Conservation (phyloP, 2,113 vertebrate species). For the Lophotis ruficrista region DNA sequence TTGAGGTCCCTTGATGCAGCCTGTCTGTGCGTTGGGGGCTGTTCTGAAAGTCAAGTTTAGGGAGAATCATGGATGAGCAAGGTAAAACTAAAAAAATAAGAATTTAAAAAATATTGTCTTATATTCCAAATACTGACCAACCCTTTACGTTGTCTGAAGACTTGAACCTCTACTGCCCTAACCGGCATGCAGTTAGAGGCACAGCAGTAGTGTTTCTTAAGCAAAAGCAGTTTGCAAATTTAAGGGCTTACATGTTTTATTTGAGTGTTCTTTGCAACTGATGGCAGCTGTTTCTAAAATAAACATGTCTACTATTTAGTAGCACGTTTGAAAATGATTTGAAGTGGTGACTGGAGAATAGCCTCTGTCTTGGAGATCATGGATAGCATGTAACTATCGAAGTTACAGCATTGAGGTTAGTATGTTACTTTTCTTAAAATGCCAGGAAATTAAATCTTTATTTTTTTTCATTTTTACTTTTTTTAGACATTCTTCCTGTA, state of each 20-base stretch:
- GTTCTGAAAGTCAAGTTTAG: not conserved
- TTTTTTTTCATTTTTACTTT: not conserved
- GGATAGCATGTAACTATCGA: not conserved
- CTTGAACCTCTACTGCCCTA: not conserved
- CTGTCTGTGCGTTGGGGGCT: not conserved
- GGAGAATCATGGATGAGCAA: not conserved
- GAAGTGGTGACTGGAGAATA: not conserved
- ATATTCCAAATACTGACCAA: not conserved
- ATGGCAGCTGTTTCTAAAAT: not conserved
- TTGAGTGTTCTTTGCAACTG: not conserved
- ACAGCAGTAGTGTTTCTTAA: not conserved
- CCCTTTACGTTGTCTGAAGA: not conserved
- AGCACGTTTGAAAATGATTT: not conserved
- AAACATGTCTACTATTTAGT: not conserved
- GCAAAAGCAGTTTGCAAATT: not conserved
- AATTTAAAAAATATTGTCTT: not conserved
- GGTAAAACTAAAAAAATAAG: not conserved
- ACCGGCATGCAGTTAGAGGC: not conserved
- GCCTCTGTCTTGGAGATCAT: not conserved
- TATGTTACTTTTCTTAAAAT: not conserved
- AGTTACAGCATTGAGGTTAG: not conserved
- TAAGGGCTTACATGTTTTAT: not conserved
- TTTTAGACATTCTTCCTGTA: not conserved
- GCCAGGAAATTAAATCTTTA: not conserved
- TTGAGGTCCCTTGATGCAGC: not conserved